Evolutionary conservation across 2,113 vertebrate species (phyloP).

Genomic region (Callopanchax toddi): DNA sequence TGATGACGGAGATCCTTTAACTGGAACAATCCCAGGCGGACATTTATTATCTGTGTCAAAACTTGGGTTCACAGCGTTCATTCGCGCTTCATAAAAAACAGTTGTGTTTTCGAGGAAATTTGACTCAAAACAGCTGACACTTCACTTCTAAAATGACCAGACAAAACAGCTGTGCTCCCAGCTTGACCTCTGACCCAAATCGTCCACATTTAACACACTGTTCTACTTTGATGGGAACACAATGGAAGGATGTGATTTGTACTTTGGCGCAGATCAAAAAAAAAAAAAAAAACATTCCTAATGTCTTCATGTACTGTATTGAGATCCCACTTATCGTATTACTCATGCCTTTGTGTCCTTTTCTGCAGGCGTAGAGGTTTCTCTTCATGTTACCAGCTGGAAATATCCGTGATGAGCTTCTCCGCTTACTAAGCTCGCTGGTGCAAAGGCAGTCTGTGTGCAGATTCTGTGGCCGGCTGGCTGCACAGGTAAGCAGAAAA

Average conservation of each 20-base stretch:
- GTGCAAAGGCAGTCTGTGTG: constrained; percentile 67
- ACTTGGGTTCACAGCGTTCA: constrained; percentile 11
- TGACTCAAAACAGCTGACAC: constrained; percentile 9
- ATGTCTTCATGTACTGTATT: constrained; percentile 54
- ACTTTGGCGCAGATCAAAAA: constrained; percentile 46
- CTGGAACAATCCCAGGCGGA: constrained; percentile 19
- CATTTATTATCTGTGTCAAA: neutral
- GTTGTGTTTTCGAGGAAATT: constrained; percentile 21
- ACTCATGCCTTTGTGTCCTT: constrained; percentile 66
- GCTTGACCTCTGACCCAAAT: constrained; percentile 50
- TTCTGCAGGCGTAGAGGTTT: constrained; percentile 67
- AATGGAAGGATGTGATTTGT: constrained; percentile 56
- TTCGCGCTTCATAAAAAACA: constrained; percentile 16
- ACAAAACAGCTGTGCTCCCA: constrained; percentile 55
- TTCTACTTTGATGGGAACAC: constrained; percentile 57
- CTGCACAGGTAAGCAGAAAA: constrained; percentile 80
- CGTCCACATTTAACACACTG: constrained; percentile 39
- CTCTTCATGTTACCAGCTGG: constrained; percentile 71
- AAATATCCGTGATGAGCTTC: constrained; percentile 69
- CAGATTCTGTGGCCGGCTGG: constrained; percentile 65
- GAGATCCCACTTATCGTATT: constrained; percentile 64
- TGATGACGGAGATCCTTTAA: constrained; percentile 16
- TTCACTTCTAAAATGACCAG: constrained; percentile 27
- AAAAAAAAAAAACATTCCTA: constrained; percentile 57
- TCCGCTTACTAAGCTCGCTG: constrained; percentile 60